Base-by-base conservation (phyloP, 2,888 invertebrate genomes). In the Hipparchia semele region DNA sequence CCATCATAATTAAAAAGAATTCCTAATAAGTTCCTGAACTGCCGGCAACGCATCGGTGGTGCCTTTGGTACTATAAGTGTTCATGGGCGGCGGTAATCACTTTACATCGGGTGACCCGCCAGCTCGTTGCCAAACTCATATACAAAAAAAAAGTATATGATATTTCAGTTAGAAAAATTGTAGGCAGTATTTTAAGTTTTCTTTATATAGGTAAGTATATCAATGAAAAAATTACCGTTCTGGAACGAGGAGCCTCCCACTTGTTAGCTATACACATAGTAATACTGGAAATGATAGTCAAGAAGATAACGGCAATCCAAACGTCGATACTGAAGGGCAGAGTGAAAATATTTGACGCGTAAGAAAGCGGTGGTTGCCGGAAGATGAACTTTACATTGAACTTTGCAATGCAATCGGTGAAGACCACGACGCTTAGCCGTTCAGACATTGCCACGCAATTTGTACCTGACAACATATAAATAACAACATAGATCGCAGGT, bases 341-440 rank as follows among this genome's bases (percentile, higher is more conserved):
- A 1, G 94, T 91, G 86, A 95, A 96, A 70, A 96, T 94, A 79
- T 96, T 96, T 60, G 94, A 88, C 0, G 96, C 94, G 75, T 94
- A 95, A 0, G 96, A 95, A 1, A 96, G 87, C 0, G 96, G 95
- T 0, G 96, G 96, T 79, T 95, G 95, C 0, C 95, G 95, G 84
- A 96, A 96, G 75, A 96, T 84, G 81, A 96, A 96, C 58, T 90
- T 89, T 0, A 87, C 83, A 3, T 80, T 83, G 45, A 94, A 92
- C 1, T 90, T 91, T 0, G 92, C 90, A 3, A 94, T 86, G 61
- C 88, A 84, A 61, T 94, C 93, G 0, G 95, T 88, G 81, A 90
- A 95, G 0, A 92, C 88, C 0, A 94, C 87, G 1, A 93, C 84
- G 9, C 83, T 79, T 0, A 89, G 76, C 0, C 91, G 87, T 0